Conservation (phyloP, 2,888 invertebrate species). For the Nomada fabriciana region DNA sequence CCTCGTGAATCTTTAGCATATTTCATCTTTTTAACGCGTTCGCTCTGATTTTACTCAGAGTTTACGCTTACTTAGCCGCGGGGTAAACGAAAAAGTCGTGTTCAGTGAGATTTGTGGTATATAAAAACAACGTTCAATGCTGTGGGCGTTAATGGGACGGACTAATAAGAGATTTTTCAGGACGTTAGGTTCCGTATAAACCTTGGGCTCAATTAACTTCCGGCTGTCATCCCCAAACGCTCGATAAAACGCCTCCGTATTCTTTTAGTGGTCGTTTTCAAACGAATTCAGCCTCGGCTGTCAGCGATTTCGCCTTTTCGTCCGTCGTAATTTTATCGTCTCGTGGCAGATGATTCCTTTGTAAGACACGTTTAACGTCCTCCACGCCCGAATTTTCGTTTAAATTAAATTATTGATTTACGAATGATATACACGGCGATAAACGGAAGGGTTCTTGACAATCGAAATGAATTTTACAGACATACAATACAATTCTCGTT, state of each 20-base stretch:
- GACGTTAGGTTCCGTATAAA: slow-evolving; percentile 8
- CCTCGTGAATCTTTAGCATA: background rate
- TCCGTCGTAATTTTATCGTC: background rate
- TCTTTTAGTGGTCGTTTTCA: slow-evolving; percentile 24
- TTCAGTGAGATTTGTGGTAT: background rate
- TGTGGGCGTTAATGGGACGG: slow-evolving; percentile 47
- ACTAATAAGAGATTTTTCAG: slow-evolving; percentile 53
- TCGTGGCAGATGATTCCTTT: too few relatives aligned
- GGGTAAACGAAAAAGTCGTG: too few relatives aligned
- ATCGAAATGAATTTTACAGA: background rate
- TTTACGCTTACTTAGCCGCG: too few relatives aligned
- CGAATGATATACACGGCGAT: background rate
- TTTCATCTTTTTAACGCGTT: too few relatives aligned
- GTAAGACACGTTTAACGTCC: too few relatives aligned
- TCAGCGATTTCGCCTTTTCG: background rate
- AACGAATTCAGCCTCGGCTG: background rate
- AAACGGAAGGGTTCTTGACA: background rate
- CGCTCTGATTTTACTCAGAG: too few relatives aligned
- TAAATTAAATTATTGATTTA: background rate
- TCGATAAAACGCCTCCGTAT: slow-evolving; percentile 44
- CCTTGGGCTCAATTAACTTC: slow-evolving; percentile 41
- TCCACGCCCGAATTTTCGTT: background rate
- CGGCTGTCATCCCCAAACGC: slow-evolving; percentile 35
- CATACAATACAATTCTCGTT: background rate
- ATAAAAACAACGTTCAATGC: slow-evolving; percentile 16